phyloP scores from a whole-genome alignment of 1,140 invertebrate genomes.

The Carcinoscorpius rotundicauda region DNA sequence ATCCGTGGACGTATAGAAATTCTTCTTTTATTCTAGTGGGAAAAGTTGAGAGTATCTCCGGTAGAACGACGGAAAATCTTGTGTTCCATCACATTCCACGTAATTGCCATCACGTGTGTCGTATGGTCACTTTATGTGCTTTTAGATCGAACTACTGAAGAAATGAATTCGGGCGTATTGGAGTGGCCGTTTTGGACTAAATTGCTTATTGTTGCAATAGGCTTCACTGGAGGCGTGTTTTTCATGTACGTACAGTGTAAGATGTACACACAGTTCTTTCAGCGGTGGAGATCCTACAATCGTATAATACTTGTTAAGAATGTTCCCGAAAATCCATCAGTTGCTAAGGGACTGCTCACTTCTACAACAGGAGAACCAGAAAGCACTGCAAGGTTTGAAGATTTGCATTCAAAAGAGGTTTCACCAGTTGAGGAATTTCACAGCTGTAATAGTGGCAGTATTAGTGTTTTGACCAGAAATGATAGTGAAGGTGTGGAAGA shows the following conservation, averaged over 20 bases:
- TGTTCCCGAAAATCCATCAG: slow-evolving; percentile 55
- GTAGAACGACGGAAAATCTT: slow-evolving; percentile 78
- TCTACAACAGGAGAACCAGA: slow-evolving; percentile 4
- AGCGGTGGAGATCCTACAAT: slow-evolving; percentile 85
- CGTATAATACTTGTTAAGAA: slow-evolving; percentile 85
- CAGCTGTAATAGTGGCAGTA: slow-evolving; percentile 15
- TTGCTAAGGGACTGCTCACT: slow-evolving; percentile 4
- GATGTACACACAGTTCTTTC: slow-evolving; percentile 80
- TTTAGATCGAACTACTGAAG: slow-evolving; percentile 83
- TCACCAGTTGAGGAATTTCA: slow-evolving; percentile 17
- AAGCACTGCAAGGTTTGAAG: slow-evolving; percentile 1
- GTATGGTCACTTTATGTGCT: slow-evolving; percentile 94
- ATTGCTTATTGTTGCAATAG: slow-evolving; percentile 75
- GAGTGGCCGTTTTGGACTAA: slow-evolving; percentile 98
- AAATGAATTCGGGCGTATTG: slow-evolving; percentile 54
- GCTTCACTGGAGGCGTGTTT: slow-evolving; percentile 85
- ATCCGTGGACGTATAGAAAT: neutral
- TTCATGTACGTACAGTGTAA: slow-evolving; percentile 96
- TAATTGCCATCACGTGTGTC: slow-evolving; percentile 84
- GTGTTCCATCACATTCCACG: slow-evolving; percentile 85
- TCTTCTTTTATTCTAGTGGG: slow-evolving; percentile 52
- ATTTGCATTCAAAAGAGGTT: neutral
- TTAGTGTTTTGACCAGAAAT: too few relatives aligned
- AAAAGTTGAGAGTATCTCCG: slow-evolving; percentile 81
- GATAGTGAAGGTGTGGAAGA: too few relatives aligned